A percentile compares a stretch with the other conserved stretches of the same genome.
phyloP scores from a whole-genome alignment of 2,888 invertebrate species.

The Helicoverpa assulta region DNA sequence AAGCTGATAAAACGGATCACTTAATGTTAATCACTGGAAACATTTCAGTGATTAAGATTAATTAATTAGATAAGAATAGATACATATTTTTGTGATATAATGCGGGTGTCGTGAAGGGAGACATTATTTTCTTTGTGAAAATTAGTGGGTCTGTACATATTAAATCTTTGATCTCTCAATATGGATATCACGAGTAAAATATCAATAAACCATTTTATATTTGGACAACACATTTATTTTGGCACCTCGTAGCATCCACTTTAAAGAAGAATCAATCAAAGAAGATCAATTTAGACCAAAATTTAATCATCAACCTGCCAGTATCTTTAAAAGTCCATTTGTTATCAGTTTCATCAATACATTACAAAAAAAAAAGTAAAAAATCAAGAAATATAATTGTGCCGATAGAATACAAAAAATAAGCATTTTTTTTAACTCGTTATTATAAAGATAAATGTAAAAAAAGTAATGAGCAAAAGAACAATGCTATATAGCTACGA shows the following conservation, averaged over 20 bases:
- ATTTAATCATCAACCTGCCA: too few species aligned
- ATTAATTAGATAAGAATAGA: neutral
- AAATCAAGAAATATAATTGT: neutral
- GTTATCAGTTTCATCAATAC: too few species aligned
- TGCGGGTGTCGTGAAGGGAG: neutral
- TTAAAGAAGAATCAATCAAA: too few species aligned
- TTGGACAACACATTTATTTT: too few species aligned
- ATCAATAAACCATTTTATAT: too few species aligned
- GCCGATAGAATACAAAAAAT: neutral
- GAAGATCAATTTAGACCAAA: too few species aligned
- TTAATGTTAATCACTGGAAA: slow-evolving; percentile 23
- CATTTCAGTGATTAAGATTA: slow-evolving; percentile 16
- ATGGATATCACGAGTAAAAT: too few species aligned
- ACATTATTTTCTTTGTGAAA: neutral
- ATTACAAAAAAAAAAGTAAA: too few species aligned
- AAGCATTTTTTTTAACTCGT: neutral
- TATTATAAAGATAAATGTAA: neutral
- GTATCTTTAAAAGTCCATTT: too few species aligned
- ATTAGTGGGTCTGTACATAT: neutral
- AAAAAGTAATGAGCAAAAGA: slow-evolving; percentile 22
- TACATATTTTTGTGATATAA: neutral
- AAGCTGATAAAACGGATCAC: slow-evolving; percentile 34
- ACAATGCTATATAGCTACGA: slow-evolving; percentile 10
- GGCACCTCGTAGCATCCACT: too few species aligned
- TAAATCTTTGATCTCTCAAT: too few species aligned